Base-by-base conservation (phyloP, 2,888 invertebrate genomes). In the Suillia variegata region DNA sequence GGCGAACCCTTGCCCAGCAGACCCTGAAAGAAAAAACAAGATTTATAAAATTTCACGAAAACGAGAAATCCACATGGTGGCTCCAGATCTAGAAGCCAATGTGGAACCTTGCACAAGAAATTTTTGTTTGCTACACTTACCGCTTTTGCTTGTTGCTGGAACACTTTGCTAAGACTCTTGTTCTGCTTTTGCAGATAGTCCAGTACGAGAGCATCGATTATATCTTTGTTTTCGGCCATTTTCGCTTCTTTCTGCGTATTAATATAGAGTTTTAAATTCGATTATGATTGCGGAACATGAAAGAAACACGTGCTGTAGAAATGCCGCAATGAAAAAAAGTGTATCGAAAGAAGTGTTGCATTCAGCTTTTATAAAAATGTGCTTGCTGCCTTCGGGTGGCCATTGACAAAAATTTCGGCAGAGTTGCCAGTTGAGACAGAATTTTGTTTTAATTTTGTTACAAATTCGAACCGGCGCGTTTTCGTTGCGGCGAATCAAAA, bases 101-200 rank as follows among this genome's bases (percentile, higher is more conserved):
- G 26, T 26, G 26, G 6, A 26, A 6, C 26, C 10, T 26, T 26
- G 26, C 10, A 26, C 26, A 26, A 5, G 26, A 10, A 26, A 26
- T 26, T 26, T 26, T 26, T 26, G 6, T 5, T 5, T 10, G 26
- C 38, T 34, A 59, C 50, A 85, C 91, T 88, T 85, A 92, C 92
- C 83, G 89, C 87, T 78, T 91, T 91, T 1, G 87, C 86, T 82
- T 89, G 90, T 71, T 87, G 86, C 72, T 88, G 85, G 75, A 89
- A 91, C 53, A 88, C 84, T 70, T 86, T 85, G 0, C 92, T 92
- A 26, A 92, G 73, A 5, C 85, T 83, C 77, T 87, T 87, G 73
- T 91, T 88, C 66, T 86, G 84, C 66, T 84, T 86, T 60, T 83
- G 77, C 59, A 93, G 80, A 84, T 85, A 88, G 66, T 91, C 88